Evolutionary conservation across 2,888 invertebrate species (phyloP).

Genomic region (Nudaria mundana): DNA sequence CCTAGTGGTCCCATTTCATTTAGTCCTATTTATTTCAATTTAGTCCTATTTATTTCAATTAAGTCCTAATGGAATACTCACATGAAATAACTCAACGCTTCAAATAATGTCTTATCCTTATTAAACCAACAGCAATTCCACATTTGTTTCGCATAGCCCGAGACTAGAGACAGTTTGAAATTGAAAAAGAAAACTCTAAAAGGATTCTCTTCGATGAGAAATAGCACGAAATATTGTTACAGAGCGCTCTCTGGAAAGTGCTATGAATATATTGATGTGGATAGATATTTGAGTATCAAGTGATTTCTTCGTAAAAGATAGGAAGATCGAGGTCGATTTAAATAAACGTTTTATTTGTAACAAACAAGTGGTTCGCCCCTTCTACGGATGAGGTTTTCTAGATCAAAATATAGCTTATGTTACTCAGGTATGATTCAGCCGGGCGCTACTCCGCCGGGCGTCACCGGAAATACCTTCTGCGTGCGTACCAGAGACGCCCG

Average conservation of each 20-base stretch:
- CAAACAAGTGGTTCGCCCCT: too few species aligned
- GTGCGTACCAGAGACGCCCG: too few species aligned
- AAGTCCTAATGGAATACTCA: too few species aligned
- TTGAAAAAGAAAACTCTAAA: constrained; percentile 63
- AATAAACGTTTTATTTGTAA: neutral
- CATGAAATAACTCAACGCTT: too few species aligned
- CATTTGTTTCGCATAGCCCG: constrained; percentile 50
- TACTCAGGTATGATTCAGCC: too few species aligned
- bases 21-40: too few species aligned
- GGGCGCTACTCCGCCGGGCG: too few species aligned
- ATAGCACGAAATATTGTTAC: constrained; percentile 43
- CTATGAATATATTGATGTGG: constrained; percentile 52
- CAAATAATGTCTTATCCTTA: constrained; percentile 43
- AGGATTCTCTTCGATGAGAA: constrained; percentile 33
- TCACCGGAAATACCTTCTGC: too few species aligned
- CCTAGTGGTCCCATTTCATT: too few species aligned
- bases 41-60: too few species aligned
- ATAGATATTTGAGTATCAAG: constrained; percentile 24
- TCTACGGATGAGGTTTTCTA: too few species aligned
- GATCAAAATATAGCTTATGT: too few species aligned
- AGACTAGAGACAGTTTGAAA: constrained; percentile 62
- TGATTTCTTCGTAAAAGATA: neutral
- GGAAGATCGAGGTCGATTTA: neutral
- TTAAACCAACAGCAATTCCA: constrained; percentile 37
- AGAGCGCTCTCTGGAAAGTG: constrained; percentile 26